Evolutionary conservation across 2,113 vertebrate species (phyloP), one percentile per base, ranked within the genome.

Genomic region (Columba livia): DNA sequence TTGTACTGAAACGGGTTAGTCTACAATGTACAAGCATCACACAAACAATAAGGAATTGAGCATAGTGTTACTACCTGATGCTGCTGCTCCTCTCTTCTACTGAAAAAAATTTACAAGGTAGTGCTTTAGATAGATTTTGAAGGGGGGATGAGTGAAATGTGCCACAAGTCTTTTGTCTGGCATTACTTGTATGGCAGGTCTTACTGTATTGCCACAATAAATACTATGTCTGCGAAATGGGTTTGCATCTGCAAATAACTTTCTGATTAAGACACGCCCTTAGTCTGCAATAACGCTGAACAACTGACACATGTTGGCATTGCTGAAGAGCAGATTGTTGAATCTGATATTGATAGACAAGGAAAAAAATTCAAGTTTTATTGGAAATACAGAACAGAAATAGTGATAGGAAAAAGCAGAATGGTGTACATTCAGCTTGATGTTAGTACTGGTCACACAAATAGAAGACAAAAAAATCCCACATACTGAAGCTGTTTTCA

Each of bases 331-430:
- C 67, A 77, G n/a, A 6, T 54, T 64, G 38, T 60, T 61, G 44
- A 80, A 91, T 36, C 36, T 70, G 71, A 58, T 79, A 36, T 9
- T 57, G 62, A 92, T 84, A 84, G 92, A 83, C 54, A 50, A 87
- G 47, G 44, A 81, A 79, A 90, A 62, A 85, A 69, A 28, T 34
- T 90, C 75, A 85, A 90, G 79, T 95, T 96, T 96, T 94, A 95
- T 95, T 97, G 38, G 79, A 74, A 93, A 84, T 89, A 93, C 36
- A 67, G 57, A 87, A 87, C 31, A 94, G 71, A 58, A 89, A 81
- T 28, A 89, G 40, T 53, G 54, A 79, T 31, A 75, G 15, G 42
- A 62, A 40, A 65, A 79, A 61, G 10, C 0, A 67, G 61, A 79
- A 32, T 18, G 4, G 44, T 78, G 47, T 85, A 83, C 82, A 79